Conservation (phyloP, 2,797 vertebrate genomes). For the Cuculus canorus region DNA sequence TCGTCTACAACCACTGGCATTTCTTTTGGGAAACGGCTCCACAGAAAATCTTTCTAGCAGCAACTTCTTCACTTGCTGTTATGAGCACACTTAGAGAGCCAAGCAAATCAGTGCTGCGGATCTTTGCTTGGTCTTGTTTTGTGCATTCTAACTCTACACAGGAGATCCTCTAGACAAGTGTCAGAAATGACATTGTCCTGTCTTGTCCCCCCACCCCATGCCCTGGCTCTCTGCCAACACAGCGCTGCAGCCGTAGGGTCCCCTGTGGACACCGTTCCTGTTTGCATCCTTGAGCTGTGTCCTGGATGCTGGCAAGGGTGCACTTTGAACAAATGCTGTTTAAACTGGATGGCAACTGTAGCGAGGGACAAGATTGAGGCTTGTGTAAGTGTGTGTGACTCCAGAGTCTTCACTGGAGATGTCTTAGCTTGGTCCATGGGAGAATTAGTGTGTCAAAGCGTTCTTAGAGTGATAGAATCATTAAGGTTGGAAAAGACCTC, state of each 20-base stretch:
- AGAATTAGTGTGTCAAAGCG: background rate
- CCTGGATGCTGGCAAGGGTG: background rate
- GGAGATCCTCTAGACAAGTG: background rate
- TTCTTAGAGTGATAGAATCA: background rate
- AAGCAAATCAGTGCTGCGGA: background rate
- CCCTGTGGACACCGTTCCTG: background rate
- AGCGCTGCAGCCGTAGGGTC: background rate
- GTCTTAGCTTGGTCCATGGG: background rate
- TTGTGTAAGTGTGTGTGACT: background rate
- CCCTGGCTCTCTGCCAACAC: background rate
- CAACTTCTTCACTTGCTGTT: background rate
- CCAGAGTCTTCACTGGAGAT: background rate
- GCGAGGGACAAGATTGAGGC: background rate
- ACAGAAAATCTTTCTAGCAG: background rate
- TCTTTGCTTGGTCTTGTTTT: background rate
- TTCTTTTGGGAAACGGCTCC: background rate
- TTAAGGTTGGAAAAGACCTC: too few relatives aligned
- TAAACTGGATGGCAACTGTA: background rate
- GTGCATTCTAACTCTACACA: fast-evolving
- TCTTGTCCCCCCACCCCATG: fast-evolving
- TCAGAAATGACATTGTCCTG: background rate
- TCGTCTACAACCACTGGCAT: background rate
- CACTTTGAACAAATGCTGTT: background rate
- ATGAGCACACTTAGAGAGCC: background rate
- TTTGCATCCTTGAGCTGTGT: background rate